Percentiles rank a stretch among this genome's conserved stretches.
Evolutionary conservation across 1,140 invertebrate species (phyloP).

Genomic region (Caerostris darwini): DNA sequence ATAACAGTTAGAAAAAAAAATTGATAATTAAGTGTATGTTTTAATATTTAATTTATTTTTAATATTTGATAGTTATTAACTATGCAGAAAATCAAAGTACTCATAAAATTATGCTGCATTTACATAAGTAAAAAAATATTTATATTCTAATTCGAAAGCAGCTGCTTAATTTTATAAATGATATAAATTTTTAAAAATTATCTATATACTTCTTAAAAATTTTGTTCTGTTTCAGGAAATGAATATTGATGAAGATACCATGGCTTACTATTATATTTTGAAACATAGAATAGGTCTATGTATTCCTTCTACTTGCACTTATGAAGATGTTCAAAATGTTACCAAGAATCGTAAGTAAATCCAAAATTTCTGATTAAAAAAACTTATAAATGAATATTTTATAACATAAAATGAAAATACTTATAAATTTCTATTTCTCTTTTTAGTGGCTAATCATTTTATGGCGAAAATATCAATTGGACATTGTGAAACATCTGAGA

Average conservation of each 20-base stretch:
- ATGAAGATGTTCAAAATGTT: conserved; percentile 72
- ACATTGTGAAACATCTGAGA: conserved; percentile 69
- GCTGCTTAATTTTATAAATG: too few species aligned
- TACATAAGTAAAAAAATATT: too few species aligned
- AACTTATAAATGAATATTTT: not conserved
- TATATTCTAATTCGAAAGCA: too few species aligned
- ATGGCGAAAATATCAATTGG: conserved; percentile 66
- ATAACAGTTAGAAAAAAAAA: too few species aligned
- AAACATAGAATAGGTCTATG: conserved; percentile 77
- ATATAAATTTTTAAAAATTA: too few species aligned
- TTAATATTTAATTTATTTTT: too few species aligned
- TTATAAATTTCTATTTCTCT: not conserved
- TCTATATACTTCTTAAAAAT: not conserved
- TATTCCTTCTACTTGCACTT: conserved; percentile 74
- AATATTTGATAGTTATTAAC: too few species aligned
- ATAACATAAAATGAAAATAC: not conserved
- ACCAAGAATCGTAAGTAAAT: conserved; percentile 64
- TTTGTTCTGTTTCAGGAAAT: conserved; percentile 64
- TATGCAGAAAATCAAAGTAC: too few species aligned
- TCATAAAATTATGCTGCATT: too few species aligned
- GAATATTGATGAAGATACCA: conserved; percentile 73
- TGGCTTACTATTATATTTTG: conserved; percentile 77
- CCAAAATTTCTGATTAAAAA: too few species aligned
- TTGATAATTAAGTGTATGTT: too few species aligned
- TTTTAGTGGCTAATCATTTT: conserved; percentile 53